Evolutionary conservation across 2,888 invertebrate genomes (phyloP), one percentile per base, ranked within the genome.

Genomic region (Platerodrilus igneus): DNA sequence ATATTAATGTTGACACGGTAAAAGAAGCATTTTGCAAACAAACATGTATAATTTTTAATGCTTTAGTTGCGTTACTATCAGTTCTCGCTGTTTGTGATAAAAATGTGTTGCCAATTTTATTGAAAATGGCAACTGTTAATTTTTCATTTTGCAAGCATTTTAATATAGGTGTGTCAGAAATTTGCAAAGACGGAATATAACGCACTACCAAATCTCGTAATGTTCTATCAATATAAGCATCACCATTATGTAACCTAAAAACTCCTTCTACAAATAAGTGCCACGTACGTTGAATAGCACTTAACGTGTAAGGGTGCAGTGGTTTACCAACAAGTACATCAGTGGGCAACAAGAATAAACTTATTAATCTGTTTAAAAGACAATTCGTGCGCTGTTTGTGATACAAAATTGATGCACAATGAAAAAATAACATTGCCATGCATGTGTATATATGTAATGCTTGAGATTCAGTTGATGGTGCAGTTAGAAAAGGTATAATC

Each of bases 231-330:
- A 76, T 53, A 46, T 73, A 75, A 0, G 64, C 59, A 58, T 76
- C 75, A 3, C 60, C 57, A 38, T 58, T 64, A 47, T 72, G 70
- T 19, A 78, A 52, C 13, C 66, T 67, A 1, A 70, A 69, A 11
- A 77, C 66, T 1, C 75, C 76, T 47, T 70, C 68, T 21, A 77
- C 61, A 43, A 73, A 69, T 13, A 75, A 63, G 13, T 73, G 71
- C 65, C 75, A 74, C 8, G 74, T 69, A 53, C 69, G 69, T 45
- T 71, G 70, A 9, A 78, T 59, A 1, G 73, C 63, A 47, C 66
- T 67, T 1, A 73, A 53, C 4, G 72, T 51, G 35, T 66, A 67
- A 1, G 59, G 57, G 39, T 72, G 68, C 0, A 65, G 53, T 0
- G 62, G 33, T 23, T 68, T 68, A 1, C 75, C 75, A 38, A 71